phyloP scores from a whole-genome alignment of 1,140 invertebrate genomes.

The Drosophila busckii region DNA sequence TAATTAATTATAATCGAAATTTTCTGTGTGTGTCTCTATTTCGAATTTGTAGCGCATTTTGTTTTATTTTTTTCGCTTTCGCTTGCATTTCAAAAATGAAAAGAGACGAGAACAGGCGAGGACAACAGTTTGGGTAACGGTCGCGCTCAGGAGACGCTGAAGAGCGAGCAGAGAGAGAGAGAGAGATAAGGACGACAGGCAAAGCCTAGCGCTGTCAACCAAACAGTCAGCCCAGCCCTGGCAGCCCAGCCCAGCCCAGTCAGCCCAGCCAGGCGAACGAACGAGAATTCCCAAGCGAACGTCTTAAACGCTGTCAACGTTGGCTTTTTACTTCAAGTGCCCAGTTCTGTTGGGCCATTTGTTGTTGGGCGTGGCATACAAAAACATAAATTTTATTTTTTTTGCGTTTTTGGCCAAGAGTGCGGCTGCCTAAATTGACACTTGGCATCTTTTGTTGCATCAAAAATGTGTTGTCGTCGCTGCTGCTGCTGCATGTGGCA shows the following conservation, averaged over 20 bases:
- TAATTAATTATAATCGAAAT: too few relatives aligned
- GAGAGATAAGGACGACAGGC: not conserved
- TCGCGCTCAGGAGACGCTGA: too few relatives aligned
- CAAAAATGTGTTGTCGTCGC: constrained; percentile 63
- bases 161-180: not conserved
- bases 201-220: constrained; percentile 57
- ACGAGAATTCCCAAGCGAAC: constrained; percentile 64
- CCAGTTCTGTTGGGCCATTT: constrained; percentile 12
- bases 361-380: not conserved
- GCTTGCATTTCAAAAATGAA: constrained; percentile 76
- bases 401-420: constrained; percentile 27
- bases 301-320: constrained; percentile 75
- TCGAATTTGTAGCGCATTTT: not conserved
- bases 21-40: constrained; percentile 20
- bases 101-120: constrained; percentile 67
- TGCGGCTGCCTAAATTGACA: constrained; percentile 74
- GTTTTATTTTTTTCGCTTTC: constrained; percentile 23
- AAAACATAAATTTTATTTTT: not conserved
- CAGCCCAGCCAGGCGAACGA: constrained; percentile 36
- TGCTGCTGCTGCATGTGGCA: constrained; percentile 7
- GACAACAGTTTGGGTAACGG: too few relatives aligned
- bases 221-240: constrained; percentile 26
- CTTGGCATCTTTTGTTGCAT: constrained; percentile 75
- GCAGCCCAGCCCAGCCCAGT: constrained; percentile 2
- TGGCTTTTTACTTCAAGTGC: constrained; percentile 72